phyloP scores from a whole-genome alignment of 1,140 invertebrate species.

The Drosophila yakuba region DNA sequence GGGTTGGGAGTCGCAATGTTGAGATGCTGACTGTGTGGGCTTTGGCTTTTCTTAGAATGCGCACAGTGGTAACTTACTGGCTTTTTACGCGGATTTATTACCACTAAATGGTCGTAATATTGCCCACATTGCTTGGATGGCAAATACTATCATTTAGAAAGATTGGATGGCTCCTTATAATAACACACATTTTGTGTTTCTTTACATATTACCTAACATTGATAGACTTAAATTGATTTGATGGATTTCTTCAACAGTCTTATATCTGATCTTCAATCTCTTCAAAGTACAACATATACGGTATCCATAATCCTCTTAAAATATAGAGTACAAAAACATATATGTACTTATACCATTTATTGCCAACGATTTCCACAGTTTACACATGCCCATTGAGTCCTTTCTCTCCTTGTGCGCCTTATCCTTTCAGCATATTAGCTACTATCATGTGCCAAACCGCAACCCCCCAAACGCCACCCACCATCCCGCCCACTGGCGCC shows the following conservation, averaged over 20 bases:
- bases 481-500: slow-evolving; percentile 6
- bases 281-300: no score
- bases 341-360: background rate
- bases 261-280: no score
- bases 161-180: no score
- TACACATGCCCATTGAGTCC: slow-evolving; percentile 39
- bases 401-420: slow-evolving; percentile 27
- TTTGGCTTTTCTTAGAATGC: slow-evolving; percentile 21
- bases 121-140: background rate
- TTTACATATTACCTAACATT: no score
- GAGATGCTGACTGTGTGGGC: slow-evolving; percentile 16
- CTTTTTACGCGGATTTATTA: background rate
- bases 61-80: slow-evolving; percentile 39
- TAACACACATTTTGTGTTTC: no score
- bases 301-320: slow-evolving; percentile 7
- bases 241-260: no score
- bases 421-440: slow-evolving; percentile 81
- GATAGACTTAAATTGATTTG: no score
- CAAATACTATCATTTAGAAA: no score
- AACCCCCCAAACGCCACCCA: slow-evolving; percentile 46
- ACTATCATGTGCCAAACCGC: slow-evolving; percentile 76
- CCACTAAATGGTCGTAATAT: background rate
- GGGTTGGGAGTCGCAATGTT: slow-evolving; percentile 1
- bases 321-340: background rate
- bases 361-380: slow-evolving; percentile 2